Evolutionary conservation across 2,797 vertebrate species (phyloP).

Genomic region (Carcharodon carcharias): DNA sequence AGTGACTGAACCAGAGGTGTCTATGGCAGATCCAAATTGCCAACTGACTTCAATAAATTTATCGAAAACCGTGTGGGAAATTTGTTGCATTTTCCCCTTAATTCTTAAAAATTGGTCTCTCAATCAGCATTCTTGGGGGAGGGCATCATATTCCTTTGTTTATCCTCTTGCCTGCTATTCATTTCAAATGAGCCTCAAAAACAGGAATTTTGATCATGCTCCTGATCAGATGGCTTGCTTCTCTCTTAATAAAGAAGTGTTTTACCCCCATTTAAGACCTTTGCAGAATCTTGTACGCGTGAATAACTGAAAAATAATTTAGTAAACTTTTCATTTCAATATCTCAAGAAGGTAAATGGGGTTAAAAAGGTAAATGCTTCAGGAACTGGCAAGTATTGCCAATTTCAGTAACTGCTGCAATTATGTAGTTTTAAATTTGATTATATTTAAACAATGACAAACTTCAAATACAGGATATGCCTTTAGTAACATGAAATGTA

Average conservation of each 20-base stretch:
- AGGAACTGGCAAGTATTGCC: neutral
- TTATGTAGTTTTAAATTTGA: neutral
- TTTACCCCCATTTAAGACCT: neutral
- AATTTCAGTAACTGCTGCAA: neutral
- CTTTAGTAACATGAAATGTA: neutral
- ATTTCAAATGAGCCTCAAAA: neutral
- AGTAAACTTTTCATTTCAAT: neutral
- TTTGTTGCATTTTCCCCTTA: neutral
- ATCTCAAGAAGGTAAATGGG: neutral
- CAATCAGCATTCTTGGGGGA: neutral
- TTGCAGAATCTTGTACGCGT: neutral
- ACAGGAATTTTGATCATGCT: neutral
- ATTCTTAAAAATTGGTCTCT: neutral
- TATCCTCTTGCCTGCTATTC: too few species aligned
- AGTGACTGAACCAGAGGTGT: neutral
- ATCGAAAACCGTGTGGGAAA: too few species aligned
- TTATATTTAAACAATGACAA: neutral
- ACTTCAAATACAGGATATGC: neutral
- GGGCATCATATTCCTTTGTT: neutral
- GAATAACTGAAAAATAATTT: neutral
- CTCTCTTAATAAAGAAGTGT: neutral
- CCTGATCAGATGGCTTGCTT: neutral
- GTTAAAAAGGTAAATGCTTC: neutral
- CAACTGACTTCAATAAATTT: neutral
- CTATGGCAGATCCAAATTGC: neutral